Evolutionary conservation across 2,797 vertebrate genomes (phyloP).

Genomic region (Lemur catta): DNA sequence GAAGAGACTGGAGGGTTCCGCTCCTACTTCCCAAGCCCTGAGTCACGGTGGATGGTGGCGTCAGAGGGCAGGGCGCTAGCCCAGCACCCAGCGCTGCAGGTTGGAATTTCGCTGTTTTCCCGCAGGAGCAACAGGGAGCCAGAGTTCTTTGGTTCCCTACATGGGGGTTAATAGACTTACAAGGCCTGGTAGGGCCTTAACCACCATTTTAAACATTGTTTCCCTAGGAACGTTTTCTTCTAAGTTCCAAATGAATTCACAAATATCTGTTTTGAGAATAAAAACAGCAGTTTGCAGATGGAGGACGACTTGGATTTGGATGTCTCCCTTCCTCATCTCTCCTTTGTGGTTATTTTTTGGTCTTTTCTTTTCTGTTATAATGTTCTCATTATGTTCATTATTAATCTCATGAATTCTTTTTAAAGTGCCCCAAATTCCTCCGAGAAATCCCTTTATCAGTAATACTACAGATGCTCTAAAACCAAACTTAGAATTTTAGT

Average conservation of each 20-base stretch:
- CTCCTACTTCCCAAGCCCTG: not conserved
- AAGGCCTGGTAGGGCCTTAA: not conserved
- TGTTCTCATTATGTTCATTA: not conserved
- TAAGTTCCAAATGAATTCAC: not conserved
- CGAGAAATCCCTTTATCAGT: not conserved
- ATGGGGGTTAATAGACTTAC: not conserved
- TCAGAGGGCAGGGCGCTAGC: not conserved
- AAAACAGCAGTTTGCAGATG: not conserved
- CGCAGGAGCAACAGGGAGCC: not conserved
- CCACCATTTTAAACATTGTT: not conserved
- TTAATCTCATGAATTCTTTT: not conserved
- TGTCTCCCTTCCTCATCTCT: not conserved
- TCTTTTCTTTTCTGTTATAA: not conserved
- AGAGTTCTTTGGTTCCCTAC: not conserved
- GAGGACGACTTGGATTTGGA: not conserved
- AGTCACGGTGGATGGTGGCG: too few relatives aligned
- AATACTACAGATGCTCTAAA: slow-evolving; percentile 22
- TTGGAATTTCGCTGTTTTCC: not conserved
- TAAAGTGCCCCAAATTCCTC: not conserved
- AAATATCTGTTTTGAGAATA: not conserved
- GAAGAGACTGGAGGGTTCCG: not conserved
- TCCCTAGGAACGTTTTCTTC: not conserved
- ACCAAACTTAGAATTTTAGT: not conserved
- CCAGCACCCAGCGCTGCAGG: not conserved
- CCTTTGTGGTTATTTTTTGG: not conserved